These are phyloP conservation scores for Gallinago nigripennis DNA, from an alignment of 2,797 vertebrate species.

Conservation along the genomic window DNA sequence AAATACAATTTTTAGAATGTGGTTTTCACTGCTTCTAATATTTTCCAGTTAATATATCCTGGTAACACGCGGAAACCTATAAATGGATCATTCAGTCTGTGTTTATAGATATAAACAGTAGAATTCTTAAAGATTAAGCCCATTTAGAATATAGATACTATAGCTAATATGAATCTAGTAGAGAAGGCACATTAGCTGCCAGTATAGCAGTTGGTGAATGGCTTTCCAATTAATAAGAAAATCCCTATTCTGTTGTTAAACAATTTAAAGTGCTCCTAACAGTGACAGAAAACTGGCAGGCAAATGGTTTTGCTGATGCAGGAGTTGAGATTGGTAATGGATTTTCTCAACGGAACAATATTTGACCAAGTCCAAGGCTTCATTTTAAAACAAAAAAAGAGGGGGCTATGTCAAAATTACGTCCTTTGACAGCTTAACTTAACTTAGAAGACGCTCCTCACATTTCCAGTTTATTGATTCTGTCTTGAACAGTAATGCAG, in stretches of 20 bases:
- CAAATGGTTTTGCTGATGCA: background rate
- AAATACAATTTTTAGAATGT: conserved; percentile 33
- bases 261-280: background rate
- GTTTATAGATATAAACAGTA: background rate
- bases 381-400: background rate
- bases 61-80: background rate
- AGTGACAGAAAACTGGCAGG: conserved; percentile 12
- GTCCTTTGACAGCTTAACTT: conserved; percentile 14
- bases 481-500: background rate
- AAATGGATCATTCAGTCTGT: background rate
- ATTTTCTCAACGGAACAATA: conserved; percentile 6
- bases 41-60: background rate
- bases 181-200: background rate
- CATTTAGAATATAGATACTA: background rate
- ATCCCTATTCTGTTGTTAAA: conserved; percentile 23
- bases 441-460: conserved; percentile 26
- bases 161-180: background rate
- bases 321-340: background rate
- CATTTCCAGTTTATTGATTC: conserved; percentile 36
- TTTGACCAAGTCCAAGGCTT: conserved; percentile 17
- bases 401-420: background rate
- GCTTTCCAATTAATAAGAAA: conserved; percentile 27
- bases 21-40: background rate
- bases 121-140: background rate
- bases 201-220: background rate